phyloP scores from a whole-genome alignment of 2,113 vertebrate species.

The Nycticebus coucang region DNA sequence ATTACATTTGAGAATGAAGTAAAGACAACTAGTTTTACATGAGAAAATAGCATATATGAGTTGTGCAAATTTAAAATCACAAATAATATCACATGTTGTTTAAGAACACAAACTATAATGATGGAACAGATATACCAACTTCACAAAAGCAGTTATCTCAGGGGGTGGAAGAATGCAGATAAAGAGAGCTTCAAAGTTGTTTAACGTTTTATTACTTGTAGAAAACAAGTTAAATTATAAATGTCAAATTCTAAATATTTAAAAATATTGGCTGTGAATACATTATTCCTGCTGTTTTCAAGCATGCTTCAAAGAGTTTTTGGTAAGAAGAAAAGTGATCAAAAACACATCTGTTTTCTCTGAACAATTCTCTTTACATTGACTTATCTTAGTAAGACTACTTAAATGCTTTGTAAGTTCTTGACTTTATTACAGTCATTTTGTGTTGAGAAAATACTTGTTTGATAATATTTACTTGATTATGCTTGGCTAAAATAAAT shows the following conservation, averaged over 20 bases:
- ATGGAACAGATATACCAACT: neutral
- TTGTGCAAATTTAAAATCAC: neutral
- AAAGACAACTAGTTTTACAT: neutral
- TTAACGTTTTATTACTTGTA: neutral
- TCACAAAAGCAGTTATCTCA: neutral
- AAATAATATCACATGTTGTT: neutral
- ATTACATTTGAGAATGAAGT: neutral
- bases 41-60: neutral
- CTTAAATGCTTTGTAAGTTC: neutral
- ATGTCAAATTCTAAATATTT: neutral
- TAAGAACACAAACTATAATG: neutral
- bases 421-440: neutral
- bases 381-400: neutral
- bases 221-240: neutral
- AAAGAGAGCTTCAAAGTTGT: neutral
- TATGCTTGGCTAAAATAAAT: neutral
- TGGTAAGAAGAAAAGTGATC: neutral
- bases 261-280: neutral
- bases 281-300: neutral
- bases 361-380: neutral
- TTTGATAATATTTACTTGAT: neutral
- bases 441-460: neutral
- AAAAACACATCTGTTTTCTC: neutral
- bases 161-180: neutral
- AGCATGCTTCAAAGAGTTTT: neutral